Evolutionary conservation across 2,113 vertebrate genomes (phyloP).

Genomic region (Zosterops japonicus): DNA sequence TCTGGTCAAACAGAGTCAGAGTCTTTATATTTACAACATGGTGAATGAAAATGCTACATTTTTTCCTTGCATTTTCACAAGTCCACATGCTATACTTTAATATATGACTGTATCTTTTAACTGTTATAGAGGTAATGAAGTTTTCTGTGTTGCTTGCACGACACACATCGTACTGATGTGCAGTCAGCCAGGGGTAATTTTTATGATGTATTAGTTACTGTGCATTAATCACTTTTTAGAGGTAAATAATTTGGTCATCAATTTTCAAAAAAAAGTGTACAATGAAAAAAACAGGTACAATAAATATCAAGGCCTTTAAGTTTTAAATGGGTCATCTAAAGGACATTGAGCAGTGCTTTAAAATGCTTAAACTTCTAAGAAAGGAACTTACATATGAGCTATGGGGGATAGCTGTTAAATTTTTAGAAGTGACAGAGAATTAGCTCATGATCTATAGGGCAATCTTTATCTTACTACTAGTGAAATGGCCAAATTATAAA

Average conservation of each 20-base stretch:
- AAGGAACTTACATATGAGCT: not conserved
- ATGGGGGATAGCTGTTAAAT: rapidly evolving
- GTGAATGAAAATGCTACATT: not conserved
- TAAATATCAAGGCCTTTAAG: not conserved
- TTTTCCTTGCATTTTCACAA: slow-evolving; percentile 33
- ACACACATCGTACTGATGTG: slow-evolving; percentile 31
- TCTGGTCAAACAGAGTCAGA: not conserved
- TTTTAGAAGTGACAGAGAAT: not conserved
- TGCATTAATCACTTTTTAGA: slow-evolving; percentile 57
- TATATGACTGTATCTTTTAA: not conserved
- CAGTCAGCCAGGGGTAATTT: not conserved
- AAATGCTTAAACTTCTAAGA: not conserved
- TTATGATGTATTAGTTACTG: not conserved
- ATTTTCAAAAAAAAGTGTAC: not conserved
- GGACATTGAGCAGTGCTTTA: not conserved
- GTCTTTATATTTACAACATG: slow-evolving; percentile 9
- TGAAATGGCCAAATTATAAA: slow-evolving; percentile 45
- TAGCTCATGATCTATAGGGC: not conserved
- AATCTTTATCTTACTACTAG: not conserved
- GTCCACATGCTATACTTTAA: not conserved
- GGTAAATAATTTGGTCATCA: slow-evolving; percentile 59
- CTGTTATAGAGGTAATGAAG: not conserved
- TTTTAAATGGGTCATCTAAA: not conserved
- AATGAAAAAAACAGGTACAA: not conserved
- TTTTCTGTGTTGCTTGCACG: not conserved